Evolutionary conservation across 1,140 invertebrate genomes (phyloP).

Genomic region (Diuraphis noxia): DNA sequence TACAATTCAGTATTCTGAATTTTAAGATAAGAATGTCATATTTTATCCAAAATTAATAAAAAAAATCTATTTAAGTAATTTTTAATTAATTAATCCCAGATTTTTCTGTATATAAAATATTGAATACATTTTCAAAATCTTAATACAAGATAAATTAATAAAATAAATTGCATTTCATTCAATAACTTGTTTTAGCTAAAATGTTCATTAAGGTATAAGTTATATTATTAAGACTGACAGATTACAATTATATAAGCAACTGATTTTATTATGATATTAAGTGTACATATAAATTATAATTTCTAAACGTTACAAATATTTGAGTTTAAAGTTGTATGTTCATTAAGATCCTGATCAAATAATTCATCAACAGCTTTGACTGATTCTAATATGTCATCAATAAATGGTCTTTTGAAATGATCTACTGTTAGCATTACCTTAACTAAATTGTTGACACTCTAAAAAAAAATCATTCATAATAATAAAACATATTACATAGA

Average conservation of each 20-base stretch:
- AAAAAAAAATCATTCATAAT: constrained; percentile 55
- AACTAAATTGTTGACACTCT: constrained; percentile 74
- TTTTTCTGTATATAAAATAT: not conserved
- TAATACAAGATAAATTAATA: not conserved
- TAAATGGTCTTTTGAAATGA: constrained; percentile 75
- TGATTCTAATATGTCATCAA: constrained; percentile 64
- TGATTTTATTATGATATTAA: not conserved
- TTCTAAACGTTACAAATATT: not conserved
- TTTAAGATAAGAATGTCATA: not conserved
- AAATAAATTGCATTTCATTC: not conserved
- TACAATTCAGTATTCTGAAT: not conserved
- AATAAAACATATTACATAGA: not conserved
- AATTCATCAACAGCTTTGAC: constrained; percentile 8
- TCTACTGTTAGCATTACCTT: constrained; percentile 73
- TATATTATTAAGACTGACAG: not conserved
- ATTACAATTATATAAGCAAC: not conserved
- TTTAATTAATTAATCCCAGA: not conserved
- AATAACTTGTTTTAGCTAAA: not conserved
- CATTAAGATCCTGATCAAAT: constrained; percentile 25
- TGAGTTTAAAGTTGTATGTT: not conserved
- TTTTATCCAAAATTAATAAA: too few relatives aligned
- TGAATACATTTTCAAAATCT: not conserved
- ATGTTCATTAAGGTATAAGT: not conserved
- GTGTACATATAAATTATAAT: not conserved
- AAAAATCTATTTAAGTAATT: too few relatives aligned